Conservation (phyloP, 2,888 invertebrate species). For the Galerucella pusilla region DNA sequence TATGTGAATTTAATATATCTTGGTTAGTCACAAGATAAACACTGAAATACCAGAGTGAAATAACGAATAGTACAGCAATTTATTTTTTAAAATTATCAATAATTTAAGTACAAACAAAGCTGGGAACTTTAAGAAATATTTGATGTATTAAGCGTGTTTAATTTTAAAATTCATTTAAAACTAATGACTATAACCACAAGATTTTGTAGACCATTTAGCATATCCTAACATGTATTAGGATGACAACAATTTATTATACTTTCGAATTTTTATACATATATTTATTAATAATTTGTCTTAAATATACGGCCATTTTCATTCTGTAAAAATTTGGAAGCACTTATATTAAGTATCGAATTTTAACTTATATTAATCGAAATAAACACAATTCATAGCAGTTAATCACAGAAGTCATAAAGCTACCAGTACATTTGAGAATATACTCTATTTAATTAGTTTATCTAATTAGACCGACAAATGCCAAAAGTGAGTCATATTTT, state of each 20-base stretch:
- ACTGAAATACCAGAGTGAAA: conserved; percentile 5
- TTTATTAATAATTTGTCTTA: neutral
- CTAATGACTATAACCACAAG: neutral
- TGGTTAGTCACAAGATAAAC: neutral
- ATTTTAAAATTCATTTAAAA: neutral
- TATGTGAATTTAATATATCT: neutral
- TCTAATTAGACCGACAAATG: neutral
- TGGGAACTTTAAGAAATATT: neutral
- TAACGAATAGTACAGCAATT: neutral
- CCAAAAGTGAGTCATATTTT: neutral
- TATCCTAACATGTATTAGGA: neutral
- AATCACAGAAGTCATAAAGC: neutral
- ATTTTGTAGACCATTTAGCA: neutral
- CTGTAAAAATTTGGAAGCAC: conserved; percentile 5
- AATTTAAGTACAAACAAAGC: neutral
- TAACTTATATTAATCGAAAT: neutral
- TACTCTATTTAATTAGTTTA: neutral
- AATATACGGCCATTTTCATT: neutral
- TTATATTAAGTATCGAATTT: neutral
- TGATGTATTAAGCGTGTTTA: neutral
- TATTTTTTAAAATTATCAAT: neutral
- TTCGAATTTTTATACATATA: neutral
- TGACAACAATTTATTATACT: neutral
- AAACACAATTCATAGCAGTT: neutral
- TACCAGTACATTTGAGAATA: neutral